Conservation (phyloP, 2,797 vertebrate genomes). For the Falco naumanni region DNA sequence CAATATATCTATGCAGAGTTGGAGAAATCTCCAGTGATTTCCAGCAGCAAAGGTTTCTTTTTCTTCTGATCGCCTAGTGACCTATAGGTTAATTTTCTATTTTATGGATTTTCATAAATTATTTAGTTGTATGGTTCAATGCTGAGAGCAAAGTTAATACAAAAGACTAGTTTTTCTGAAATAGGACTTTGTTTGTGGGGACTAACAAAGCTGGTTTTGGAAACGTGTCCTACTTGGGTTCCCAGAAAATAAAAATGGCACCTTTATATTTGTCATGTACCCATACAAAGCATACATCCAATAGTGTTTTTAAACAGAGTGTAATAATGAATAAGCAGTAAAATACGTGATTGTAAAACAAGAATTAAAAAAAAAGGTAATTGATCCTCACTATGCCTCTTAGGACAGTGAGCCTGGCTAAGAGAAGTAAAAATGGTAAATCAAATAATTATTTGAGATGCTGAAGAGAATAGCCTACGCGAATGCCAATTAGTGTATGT, state of each 20-base stretch:
- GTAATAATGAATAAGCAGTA: neutral
- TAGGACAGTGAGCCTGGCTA: neutral
- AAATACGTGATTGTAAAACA: neutral
- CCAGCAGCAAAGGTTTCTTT: slow-evolving; percentile 63
- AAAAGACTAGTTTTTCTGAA: neutral
- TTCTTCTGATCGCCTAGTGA: slow-evolving; percentile 59
- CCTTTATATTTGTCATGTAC: neutral
- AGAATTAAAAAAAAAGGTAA: neutral
- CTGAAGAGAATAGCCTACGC: neutral
- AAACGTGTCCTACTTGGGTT: neutral
- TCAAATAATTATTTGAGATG: neutral
- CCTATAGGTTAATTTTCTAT: slow-evolving; percentile 69
- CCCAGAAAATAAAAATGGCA: neutral
- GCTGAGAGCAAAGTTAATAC: neutral
- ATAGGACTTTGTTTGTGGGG: neutral
- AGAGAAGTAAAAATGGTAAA: neutral
- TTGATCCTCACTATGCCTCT: neutral
- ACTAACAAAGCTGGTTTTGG: neutral
- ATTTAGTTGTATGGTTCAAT: slow-evolving; percentile 22
- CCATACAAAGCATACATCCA: neutral
- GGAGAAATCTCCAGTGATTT: slow-evolving; percentile 38
- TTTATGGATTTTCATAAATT: slow-evolving; percentile 70
- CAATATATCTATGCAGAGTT: slow-evolving; percentile 47
- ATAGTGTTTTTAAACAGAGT: neutral
- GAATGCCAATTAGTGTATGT: neutral